phyloP scores from a whole-genome alignment of 2,888 invertebrate species.

The Cephus rjabovi region DNA sequence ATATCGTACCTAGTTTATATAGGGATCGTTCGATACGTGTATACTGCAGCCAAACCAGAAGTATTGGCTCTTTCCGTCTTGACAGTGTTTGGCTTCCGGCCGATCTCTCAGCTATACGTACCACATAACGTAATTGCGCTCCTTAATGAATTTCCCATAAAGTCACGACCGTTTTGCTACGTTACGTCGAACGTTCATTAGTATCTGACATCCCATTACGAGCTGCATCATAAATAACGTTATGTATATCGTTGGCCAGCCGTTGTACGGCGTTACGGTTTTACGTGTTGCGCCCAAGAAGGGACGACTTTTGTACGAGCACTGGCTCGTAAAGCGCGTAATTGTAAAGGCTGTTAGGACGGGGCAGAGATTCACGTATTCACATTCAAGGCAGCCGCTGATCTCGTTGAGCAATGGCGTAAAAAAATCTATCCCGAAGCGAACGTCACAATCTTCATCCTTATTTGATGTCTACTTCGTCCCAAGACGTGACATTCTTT shows the following conservation, averaged over 20 bases:
- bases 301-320: constrained; percentile 30
- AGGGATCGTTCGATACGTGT: background rate
- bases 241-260: constrained; percentile 5
- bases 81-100: background rate
- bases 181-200: constrained; percentile 57
- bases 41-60: background rate
- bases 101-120: background rate
- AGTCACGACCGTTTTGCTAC: constrained; percentile 17
- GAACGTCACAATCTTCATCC: background rate
- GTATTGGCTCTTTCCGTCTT: background rate
- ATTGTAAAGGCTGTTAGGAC: constrained; percentile 41
- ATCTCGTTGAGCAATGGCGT: background rate
- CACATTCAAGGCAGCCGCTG: background rate
- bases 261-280: constrained; percentile 38
- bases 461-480: background rate
- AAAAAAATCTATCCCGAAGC: background rate
- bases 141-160: constrained; percentile 22
- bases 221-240: constrained; percentile 57
- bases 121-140: background rate
- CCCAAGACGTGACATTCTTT: background rate
- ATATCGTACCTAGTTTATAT: background rate
- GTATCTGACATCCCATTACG: constrained; percentile 60
- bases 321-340: constrained; percentile 48
- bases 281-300: constrained; percentile 39
- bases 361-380: constrained; percentile 10